Evolutionary conservation across 2,113 vertebrate species (phyloP).

Genomic region (Todiramphus saurophagus): DNA sequence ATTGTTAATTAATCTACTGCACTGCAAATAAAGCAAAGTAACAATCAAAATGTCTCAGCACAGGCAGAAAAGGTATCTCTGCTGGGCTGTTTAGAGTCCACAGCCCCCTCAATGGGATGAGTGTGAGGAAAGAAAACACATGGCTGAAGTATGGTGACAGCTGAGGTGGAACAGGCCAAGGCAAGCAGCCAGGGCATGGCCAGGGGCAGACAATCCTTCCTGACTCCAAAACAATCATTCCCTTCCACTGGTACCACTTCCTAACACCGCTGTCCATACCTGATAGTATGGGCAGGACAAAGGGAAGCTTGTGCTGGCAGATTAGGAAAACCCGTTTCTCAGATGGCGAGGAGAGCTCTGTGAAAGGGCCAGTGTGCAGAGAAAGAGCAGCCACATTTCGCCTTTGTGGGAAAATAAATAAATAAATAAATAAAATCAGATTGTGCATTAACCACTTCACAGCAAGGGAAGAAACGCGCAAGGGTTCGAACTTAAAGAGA

Average conservation of each 20-base stretch:
- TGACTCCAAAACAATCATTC: not conserved
- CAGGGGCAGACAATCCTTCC: not conserved
- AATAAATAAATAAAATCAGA: not conserved
- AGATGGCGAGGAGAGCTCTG: not conserved
- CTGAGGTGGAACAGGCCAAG: conserved; percentile 8
- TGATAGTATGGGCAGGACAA: not conserved
- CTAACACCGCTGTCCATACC: not conserved
- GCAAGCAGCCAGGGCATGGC: not conserved
- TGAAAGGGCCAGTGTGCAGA: not conserved
- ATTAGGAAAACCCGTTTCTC: not conserved
- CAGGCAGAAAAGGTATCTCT: not conserved
- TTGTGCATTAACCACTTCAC: not conserved
- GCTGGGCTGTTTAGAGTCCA: not conserved
- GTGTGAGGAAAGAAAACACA: not conserved
- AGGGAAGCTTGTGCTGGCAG: not conserved
- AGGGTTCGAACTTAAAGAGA: not conserved
- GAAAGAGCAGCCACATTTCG: not conserved
- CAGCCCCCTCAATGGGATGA: not conserved
- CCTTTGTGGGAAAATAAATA: not conserved
- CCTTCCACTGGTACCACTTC: not conserved
- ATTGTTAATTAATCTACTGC: not conserved
- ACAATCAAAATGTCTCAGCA: not conserved
- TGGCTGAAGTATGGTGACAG: not conserved
- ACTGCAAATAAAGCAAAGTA: not conserved
- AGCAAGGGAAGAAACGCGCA: not conserved